These are phyloP conservation scores for Conomelus anceps DNA, from an alignment of 2,888 invertebrate genomes.

Conservation along the genomic window DNA sequence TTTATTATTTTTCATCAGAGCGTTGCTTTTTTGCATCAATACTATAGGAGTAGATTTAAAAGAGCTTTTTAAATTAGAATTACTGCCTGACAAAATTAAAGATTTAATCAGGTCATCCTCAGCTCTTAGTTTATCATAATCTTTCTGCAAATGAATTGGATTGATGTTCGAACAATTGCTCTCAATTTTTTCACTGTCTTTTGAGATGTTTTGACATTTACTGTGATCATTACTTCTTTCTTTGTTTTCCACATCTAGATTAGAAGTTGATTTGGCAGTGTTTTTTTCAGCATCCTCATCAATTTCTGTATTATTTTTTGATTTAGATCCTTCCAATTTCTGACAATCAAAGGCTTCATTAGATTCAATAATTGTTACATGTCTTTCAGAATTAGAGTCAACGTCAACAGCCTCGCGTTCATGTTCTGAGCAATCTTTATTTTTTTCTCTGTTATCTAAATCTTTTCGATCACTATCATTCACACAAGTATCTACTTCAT, in stretches of 20 bases:
- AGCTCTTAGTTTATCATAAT: background rate
- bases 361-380: too few relatives aligned
- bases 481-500: background rate
- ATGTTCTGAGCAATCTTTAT: background rate
- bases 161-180: background rate
- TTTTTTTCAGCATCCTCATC: background rate
- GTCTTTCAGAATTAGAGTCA: too few relatives aligned
- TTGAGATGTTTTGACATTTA: background rate
- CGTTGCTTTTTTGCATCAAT: background rate
- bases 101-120: background rate
- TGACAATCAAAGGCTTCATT: too few relatives aligned
- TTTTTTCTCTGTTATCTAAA: background rate
- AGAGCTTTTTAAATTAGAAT: too few relatives aligned
- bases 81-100: too few relatives aligned
- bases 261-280: background rate
- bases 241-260: background rate
- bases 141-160: background rate
- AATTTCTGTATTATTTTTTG: conserved; percentile 10
- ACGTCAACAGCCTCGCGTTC: too few relatives aligned
- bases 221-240: background rate
- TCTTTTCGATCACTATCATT: background rate
- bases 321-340: background rate
- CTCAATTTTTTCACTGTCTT: background rate
- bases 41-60: background rate
- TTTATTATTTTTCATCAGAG: background rate